Percentiles rank a stretch among this genome's conserved stretches.
phyloP scores from a whole-genome alignment of 37 sponge, comb jelly and placozoan species.

The Halichondria panicea region DNA sequence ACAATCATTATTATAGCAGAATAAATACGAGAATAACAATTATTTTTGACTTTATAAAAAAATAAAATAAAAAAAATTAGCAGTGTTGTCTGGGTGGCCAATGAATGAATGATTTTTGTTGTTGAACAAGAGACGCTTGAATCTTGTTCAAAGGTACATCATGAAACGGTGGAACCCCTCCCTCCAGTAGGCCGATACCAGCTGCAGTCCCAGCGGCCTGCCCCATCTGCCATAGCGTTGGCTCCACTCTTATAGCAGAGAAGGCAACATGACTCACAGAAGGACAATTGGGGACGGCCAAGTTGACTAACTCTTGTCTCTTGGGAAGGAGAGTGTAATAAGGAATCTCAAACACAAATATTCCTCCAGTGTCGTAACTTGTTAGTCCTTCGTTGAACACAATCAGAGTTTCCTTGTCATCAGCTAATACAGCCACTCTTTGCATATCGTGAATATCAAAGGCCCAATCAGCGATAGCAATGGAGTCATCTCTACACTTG shows the following conservation, averaged over 20 bases:
- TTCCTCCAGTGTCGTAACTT: not conserved
- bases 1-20: too few species aligned
- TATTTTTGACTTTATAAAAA: too few species aligned
- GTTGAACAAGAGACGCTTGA: not conserved
- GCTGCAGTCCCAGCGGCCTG: constrained; percentile 10
- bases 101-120: not conserved
- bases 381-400: constrained; percentile 2
- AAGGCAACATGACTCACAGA: constrained; percentile 5
- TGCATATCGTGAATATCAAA: not conserved
- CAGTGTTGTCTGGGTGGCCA: not conserved
- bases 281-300: constrained; percentile 11
- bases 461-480: not conserved
- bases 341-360: not conserved
- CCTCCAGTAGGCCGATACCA: not conserved
- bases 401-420: not conserved
- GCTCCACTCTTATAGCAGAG: not conserved
- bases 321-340: not conserved
- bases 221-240: constrained; percentile 5
- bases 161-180: not conserved
- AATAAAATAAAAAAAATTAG: too few species aligned
- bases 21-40: too few species aligned
- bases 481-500: not conserved
- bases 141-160: not conserved
- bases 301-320: not conserved
- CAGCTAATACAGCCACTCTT: not conserved